phyloP scores from a whole-genome alignment of 1,140 invertebrate genomes.

The Prorops nasuta region DNA sequence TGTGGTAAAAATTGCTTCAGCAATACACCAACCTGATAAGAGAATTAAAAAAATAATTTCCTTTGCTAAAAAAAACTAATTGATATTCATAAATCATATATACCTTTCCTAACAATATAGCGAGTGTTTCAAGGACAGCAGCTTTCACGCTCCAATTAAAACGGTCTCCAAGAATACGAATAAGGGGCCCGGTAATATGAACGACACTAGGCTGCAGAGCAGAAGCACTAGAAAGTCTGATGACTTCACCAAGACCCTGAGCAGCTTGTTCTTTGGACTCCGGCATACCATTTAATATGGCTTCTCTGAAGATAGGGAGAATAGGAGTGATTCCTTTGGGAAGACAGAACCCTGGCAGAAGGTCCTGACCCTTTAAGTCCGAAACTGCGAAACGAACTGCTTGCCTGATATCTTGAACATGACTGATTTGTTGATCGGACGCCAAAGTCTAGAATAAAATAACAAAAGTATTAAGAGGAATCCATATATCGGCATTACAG shows the following conservation, averaged over 20 bases:
- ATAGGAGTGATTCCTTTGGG: constrained; percentile 93
- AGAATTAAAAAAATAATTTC: constrained; percentile 18
- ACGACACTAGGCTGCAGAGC: constrained; percentile 94
- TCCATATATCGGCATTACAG: no score
- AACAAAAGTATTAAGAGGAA: constrained; percentile 10
- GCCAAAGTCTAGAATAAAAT: constrained; percentile 67
- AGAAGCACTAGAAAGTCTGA: constrained; percentile 78
- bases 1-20: constrained; percentile 98
- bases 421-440: constrained; percentile 75
- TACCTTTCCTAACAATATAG: constrained; percentile 86
- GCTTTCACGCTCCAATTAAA: constrained; percentile 93
- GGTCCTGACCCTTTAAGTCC: constrained; percentile 77
- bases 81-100: background rate
- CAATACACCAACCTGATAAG: constrained; percentile 77
- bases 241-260: constrained; percentile 90
- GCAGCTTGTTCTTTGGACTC: constrained; percentile 95
- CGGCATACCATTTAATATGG: constrained; percentile 89
- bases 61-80: constrained; percentile 2
- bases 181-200: constrained; percentile 95
- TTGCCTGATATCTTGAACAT: constrained; percentile 86
- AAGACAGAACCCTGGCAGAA: constrained; percentile 92
- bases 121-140: constrained; percentile 92
- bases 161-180: constrained; percentile 94
- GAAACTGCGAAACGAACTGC: constrained; percentile 86
- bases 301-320: constrained; percentile 92